phyloP scores from a whole-genome alignment of 1,140 invertebrate genomes.

The Gonioctena quinquepunctata region DNA sequence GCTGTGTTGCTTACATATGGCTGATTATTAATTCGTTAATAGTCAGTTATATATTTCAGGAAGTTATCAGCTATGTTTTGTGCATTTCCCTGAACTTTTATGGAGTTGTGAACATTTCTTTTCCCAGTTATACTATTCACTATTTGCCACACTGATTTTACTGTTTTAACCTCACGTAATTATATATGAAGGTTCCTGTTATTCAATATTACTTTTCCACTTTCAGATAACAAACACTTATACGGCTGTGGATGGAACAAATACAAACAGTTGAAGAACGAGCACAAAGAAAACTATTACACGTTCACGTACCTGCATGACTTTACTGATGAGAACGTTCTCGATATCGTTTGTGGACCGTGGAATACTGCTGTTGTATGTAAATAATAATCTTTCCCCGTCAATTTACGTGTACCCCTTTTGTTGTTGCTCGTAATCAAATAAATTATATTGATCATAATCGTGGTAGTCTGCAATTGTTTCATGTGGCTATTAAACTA shows the following conservation, averaged over 20 bases:
- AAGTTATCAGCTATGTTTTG: no score
- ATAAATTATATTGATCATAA: not conserved
- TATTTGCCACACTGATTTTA: no score
- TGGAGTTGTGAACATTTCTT: no score
- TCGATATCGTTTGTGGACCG: conserved; percentile 45
- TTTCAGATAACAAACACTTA: conserved; percentile 62
- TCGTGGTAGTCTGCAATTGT: not conserved
- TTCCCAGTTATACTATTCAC: no score
- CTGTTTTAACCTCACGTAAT: no score
- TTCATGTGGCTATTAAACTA: not conserved
- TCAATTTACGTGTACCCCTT: not conserved
- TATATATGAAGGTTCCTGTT: no score
- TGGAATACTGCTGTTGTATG: conserved; percentile 40
- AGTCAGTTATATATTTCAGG: no score
- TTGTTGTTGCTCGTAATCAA: not conserved
- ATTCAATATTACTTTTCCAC: conserved; percentile 19
- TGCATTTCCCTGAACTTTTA: no score
- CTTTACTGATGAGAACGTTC: conserved; percentile 34
- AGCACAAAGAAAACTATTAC: conserved; percentile 32
- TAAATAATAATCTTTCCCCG: not conserved
- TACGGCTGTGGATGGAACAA: conserved; percentile 76
- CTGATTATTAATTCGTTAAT: no score
- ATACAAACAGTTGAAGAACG: conserved; percentile 70
- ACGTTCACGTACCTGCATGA: conserved; percentile 36
- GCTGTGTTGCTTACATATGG: no score